phyloP scores from a whole-genome alignment of 2,888 invertebrate genomes.

The Athrips mouffetella region DNA sequence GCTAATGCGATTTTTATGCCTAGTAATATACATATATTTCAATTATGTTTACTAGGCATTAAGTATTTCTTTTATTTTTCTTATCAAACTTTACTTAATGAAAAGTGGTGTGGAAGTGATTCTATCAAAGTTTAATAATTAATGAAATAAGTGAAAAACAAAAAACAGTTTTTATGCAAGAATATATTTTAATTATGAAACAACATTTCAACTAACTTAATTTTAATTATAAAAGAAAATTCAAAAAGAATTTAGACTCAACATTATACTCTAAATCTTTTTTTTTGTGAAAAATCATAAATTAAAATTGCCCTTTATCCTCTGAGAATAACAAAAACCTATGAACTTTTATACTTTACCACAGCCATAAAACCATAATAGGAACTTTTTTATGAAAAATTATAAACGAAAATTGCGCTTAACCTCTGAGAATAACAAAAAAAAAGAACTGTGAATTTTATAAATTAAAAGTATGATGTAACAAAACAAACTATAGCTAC shows the following conservation, averaged over 20 bases:
- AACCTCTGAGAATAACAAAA: background rate
- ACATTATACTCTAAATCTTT: background rate
- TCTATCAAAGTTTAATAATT: too few species aligned
- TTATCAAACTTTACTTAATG: background rate
- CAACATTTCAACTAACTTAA: background rate
- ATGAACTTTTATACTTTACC: too few species aligned
- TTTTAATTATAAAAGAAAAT: background rate
- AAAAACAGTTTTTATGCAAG: background rate
- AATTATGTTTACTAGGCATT: background rate
- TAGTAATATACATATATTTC: background rate
- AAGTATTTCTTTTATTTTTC: background rate
- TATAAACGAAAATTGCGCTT: background rate
- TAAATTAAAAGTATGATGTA: background rate
- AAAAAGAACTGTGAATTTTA: background rate
- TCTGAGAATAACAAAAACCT: too few species aligned
- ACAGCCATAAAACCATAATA: too few species aligned
- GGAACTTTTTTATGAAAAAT: background rate
- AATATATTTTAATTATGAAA: background rate
- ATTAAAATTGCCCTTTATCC: too few species aligned
- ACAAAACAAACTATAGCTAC: background rate
- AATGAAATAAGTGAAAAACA: too few species aligned
- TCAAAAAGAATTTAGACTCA: background rate
- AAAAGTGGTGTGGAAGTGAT: too few species aligned
- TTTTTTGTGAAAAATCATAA: background rate
- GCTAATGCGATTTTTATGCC: constrained; percentile 1